Percentiles rank a stretch among this genome's conserved stretches.
Conservation (phyloP, 2,113 vertebrate species). For the Elaphurus davidianus region DNA sequence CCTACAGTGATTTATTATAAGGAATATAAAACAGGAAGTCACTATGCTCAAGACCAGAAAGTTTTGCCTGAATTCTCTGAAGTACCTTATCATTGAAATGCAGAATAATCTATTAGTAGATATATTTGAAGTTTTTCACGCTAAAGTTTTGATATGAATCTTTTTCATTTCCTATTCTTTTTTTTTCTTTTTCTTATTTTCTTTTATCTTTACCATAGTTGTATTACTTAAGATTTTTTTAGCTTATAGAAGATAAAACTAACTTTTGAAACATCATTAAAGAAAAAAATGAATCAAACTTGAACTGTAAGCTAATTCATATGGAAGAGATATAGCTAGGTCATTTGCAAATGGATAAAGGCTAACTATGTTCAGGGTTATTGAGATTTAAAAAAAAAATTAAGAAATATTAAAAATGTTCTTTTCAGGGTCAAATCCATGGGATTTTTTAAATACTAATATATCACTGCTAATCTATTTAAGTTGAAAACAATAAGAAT, state of each 20-base stretch:
- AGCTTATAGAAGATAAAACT: neutral
- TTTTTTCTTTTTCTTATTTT: neutral
- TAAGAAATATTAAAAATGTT: slow-evolving; percentile 26
- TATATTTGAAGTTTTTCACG: neutral
- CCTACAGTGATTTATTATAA: neutral
- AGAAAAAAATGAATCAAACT: neutral
- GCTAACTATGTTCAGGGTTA: neutral
- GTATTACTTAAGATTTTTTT: neutral
- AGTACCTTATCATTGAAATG: neutral
- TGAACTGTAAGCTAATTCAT: neutral
- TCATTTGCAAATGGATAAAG: neutral
- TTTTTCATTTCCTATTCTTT: neutral
- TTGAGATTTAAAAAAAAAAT: slow-evolving; percentile 19
- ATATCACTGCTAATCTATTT: neutral
- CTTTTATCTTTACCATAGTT: neutral
- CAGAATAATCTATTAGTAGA: neutral
- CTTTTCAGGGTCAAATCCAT: neutral
- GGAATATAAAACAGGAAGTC: neutral
- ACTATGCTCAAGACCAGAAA: neutral
- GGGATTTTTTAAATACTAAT: neutral
- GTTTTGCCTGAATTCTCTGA: neutral
- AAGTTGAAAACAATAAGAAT: neutral
- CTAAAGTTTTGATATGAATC: neutral
- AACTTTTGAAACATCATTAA: neutral
- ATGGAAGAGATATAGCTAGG: neutral